Evolutionary conservation across 2,797 vertebrate genomes (phyloP).

Genomic region (Hypotaenidia philippensis): DNA sequence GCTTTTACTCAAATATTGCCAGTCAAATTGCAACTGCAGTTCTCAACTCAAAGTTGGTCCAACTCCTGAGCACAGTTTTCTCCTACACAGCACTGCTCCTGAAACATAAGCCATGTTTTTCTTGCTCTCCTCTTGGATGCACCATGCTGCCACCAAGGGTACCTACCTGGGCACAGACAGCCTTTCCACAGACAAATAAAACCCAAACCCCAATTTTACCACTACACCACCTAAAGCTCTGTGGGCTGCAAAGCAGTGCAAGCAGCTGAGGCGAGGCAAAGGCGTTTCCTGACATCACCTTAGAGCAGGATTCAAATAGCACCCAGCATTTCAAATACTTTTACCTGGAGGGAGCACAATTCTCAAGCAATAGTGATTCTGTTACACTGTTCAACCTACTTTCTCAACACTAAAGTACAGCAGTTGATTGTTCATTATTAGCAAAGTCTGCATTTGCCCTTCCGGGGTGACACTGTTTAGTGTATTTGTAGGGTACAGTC

Average conservation of each 20-base stretch:
- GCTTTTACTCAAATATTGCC: background rate
- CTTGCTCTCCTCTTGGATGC: background rate
- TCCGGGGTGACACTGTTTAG: fast-evolving
- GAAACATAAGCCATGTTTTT: background rate
- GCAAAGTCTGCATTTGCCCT: background rate
- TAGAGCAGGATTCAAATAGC: background rate
- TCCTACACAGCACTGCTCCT: background rate
- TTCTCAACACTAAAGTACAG: background rate
- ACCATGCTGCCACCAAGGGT: background rate
- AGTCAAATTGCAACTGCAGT: background rate
- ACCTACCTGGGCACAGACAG: background rate
- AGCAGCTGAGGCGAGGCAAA: background rate
- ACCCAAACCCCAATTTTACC: background rate
- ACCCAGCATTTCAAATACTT: background rate
- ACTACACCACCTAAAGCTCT: background rate
- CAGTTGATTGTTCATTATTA: background rate
- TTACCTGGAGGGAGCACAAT: background rate
- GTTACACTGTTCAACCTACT: too few species aligned
- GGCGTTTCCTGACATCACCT: background rate
- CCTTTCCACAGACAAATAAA: background rate
- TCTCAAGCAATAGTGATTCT: too few species aligned
- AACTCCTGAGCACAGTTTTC: background rate
- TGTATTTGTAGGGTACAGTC: fast-evolving
- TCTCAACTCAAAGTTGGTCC: fast-evolving
- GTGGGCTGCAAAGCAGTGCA: background rate